A percentile compares a stretch with the other conserved stretches of the same genome.
Conservation (phyloP, 2,888 invertebrate species). For the Ophioninae sp. region DNA sequence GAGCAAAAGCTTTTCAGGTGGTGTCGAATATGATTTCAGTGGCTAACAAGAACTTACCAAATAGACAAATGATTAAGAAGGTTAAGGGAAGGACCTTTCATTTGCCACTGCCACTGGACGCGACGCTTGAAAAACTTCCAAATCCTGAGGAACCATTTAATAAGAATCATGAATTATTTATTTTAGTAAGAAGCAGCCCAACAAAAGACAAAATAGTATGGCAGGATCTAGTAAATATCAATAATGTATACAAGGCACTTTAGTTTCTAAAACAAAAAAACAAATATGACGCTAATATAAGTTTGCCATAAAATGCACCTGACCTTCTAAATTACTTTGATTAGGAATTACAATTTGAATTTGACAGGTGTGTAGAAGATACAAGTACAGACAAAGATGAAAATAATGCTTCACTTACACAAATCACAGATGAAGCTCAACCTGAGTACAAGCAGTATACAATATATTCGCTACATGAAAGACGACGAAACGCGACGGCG, state of each 20-base stretch:
- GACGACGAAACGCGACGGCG: slow-evolving; percentile 59
- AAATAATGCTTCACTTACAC: slow-evolving; percentile 26
- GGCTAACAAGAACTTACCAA: slow-evolving; percentile 69
- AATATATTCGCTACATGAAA: slow-evolving; percentile 64
- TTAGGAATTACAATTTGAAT: no score
- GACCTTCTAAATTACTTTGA: no score
- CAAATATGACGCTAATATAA: no score
- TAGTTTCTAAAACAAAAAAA: slow-evolving; percentile 69
- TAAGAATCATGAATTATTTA: slow-evolving; percentile 70
- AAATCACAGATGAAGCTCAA: slow-evolving; percentile 43
- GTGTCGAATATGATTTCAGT: slow-evolving; percentile 71
- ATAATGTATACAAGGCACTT: slow-evolving; percentile 70
- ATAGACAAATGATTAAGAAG: slow-evolving; percentile 44
- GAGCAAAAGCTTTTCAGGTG: slow-evolving; percentile 59
- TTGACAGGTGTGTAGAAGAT: no score
- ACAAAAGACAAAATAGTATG: slow-evolving; percentile 70
- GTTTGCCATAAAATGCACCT: no score
- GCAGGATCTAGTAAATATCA: slow-evolving; percentile 69
- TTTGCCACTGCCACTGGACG: slow-evolving; percentile 70
- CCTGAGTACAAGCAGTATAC: slow-evolving; percentile 62
- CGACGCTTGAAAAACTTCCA: slow-evolving; percentile 71
- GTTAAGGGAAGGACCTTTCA: slow-evolving; percentile 62
- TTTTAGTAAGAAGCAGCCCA: slow-evolving; percentile 71
- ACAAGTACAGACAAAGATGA: slow-evolving; percentile 59
- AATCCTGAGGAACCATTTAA: slow-evolving; percentile 68